Conservation (phyloP, 2,113 vertebrate species). For the Polyodon spathula region DNA sequence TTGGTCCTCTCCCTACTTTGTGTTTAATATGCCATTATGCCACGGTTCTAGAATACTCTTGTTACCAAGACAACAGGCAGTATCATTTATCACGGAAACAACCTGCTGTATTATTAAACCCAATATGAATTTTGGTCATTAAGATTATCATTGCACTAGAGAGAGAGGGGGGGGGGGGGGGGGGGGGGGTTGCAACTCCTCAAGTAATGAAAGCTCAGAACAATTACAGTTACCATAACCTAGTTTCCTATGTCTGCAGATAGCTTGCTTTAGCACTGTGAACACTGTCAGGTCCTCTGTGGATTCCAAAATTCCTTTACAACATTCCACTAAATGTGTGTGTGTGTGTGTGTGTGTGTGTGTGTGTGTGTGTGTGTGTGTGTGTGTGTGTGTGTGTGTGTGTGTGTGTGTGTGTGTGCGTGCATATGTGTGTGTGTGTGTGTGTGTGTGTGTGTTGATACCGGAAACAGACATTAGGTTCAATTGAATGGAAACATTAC, state of each 20-base stretch:
- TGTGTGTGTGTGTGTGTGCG: no score
- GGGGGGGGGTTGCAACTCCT: neutral
- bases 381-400: neutral
- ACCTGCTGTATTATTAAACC: neutral
- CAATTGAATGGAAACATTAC: neutral
- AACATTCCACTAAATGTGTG: neutral
- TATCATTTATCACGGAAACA: neutral
- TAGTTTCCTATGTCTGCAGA: neutral
- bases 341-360: no score
- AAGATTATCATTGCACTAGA: neutral
- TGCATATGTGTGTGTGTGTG: no score
- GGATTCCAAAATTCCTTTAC: neutral
- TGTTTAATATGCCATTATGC: neutral
- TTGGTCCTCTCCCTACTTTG: neutral
- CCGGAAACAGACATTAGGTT: neutral
- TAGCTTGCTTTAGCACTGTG: neutral
- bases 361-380: no score
- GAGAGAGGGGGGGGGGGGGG: neutral
- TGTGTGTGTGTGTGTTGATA: neutral
- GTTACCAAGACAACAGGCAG: slow-evolving; percentile 4
- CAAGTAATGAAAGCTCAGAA: neutral
- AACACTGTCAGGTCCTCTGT: neutral
- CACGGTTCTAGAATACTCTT: neutral
- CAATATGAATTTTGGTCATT: slow-evolving; percentile 1
- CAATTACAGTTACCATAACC: slow-evolving; percentile 3